phyloP scores from a whole-genome alignment of 2,888 invertebrate genomes.

The Sthenelais limicola region DNA sequence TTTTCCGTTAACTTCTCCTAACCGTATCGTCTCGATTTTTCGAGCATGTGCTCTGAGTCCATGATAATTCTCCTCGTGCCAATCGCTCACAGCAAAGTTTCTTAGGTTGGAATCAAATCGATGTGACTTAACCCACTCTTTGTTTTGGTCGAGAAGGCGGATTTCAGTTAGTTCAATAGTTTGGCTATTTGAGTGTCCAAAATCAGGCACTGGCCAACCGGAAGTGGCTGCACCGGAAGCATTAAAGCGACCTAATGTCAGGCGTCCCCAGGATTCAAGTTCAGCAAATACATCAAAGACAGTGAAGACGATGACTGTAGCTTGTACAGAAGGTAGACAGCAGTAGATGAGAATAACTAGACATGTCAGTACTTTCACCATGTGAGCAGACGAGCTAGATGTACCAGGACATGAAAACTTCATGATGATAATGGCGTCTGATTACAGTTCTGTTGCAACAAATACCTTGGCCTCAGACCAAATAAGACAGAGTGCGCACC shows the following conservation, averaged over 20 bases:
- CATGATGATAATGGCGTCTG: too few relatives aligned
- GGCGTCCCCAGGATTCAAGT: slow-evolving; percentile 27
- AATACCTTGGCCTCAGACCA: too few relatives aligned
- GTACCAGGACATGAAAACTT: too few relatives aligned
- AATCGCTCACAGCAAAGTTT: slow-evolving; percentile 28
- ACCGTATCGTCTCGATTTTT: slow-evolving; percentile 15
- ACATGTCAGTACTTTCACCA: neutral
- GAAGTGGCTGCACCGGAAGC: neutral
- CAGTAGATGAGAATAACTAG: slow-evolving; percentile 4
- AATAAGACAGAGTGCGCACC: too few relatives aligned
- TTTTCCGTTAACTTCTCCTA: slow-evolving; percentile 12
- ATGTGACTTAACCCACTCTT: slow-evolving; percentile 21
- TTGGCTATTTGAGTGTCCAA: slow-evolving; percentile 8
- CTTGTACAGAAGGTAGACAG: slow-evolving; percentile 4
- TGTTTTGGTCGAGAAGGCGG: neutral
- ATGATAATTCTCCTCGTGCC: slow-evolving; percentile 2
- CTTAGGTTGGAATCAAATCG: slow-evolving; percentile 15
- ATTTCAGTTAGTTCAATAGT: slow-evolving; percentile 23
- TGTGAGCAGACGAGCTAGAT: too few relatives aligned
- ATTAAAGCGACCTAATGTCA: slow-evolving; percentile 21
- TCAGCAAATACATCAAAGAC: slow-evolving; percentile 34
- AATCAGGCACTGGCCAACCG: neutral
- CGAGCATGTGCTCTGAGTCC: slow-evolving; percentile 14
- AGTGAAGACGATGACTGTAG: slow-evolving; percentile 22
- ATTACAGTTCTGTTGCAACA: too few relatives aligned